These are phyloP conservation scores for Sorex araneus DNA, from an alignment of 2,113 vertebrate species.

Conservation along the genomic window DNA sequence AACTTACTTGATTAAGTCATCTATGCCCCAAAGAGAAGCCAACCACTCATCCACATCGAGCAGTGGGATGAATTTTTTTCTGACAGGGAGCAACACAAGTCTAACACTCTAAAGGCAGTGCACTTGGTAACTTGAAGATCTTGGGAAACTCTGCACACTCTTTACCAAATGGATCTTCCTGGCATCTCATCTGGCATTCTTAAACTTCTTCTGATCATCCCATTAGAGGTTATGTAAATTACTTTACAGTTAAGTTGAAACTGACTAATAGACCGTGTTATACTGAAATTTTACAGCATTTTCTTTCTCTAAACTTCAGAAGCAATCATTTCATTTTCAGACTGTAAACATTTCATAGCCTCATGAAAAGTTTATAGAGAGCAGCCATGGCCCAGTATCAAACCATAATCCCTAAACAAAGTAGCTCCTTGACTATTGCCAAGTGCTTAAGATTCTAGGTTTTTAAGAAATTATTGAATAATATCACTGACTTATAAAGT, in stretches of 20 bases:
- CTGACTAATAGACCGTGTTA: background rate
- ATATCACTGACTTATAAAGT: constrained; percentile 13
- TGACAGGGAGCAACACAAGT: background rate
- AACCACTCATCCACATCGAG: background rate
- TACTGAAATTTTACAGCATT: constrained; percentile 25
- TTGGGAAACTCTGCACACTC: background rate
- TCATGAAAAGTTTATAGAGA: constrained; percentile 40
- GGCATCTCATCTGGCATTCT: background rate
- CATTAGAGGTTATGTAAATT: background rate
- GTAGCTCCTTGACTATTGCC: constrained; percentile 13
- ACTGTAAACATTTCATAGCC: constrained; percentile 26
- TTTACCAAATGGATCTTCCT: background rate
- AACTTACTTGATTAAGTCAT: background rate
- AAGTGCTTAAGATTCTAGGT: background rate
- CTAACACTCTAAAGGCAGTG: background rate
- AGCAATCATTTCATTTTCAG: constrained; percentile 60
- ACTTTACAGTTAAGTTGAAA: background rate
- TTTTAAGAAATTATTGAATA: constrained; percentile 41
- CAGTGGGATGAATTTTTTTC: background rate
- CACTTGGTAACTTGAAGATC: background rate
- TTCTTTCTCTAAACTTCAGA: background rate
- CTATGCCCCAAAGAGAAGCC: background rate
- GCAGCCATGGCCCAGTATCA: background rate
- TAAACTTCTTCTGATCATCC: background rate
- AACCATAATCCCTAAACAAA: constrained; percentile 21